phyloP scores from a whole-genome alignment of 2,113 vertebrate genomes.

The Manacus vitellinus region DNA sequence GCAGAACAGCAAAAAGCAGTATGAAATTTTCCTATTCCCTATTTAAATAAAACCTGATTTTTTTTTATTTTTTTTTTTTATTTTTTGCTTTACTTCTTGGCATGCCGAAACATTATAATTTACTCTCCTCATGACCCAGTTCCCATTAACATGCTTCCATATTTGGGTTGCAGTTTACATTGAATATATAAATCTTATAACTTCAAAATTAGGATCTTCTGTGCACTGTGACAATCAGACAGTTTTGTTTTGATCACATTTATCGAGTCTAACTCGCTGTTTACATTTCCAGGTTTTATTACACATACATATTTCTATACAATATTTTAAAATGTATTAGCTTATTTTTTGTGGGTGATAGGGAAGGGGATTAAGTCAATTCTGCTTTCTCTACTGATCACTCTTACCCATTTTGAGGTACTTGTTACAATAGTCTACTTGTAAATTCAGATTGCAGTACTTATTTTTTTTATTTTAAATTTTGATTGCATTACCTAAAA shows the following conservation, averaged over 20 bases:
- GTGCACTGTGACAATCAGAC: not conserved
- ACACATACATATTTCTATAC: no score
- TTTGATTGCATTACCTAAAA: not conserved
- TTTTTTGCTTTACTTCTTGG: not conserved
- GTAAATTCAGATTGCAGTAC: not conserved
- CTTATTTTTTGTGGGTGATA: not conserved
- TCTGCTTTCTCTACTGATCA: not conserved
- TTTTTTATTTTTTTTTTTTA: fast-evolving
- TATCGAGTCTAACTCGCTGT: not conserved
- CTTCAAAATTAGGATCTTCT: not conserved
- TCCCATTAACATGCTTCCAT: not conserved
- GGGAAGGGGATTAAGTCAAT: fast-evolving
- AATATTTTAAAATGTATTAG: not conserved
- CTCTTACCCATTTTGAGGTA: not conserved
- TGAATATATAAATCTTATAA: not conserved
- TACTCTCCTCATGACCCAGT: not conserved
- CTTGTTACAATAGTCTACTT: not conserved
- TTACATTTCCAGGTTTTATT: not conserved
- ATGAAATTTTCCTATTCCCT: not conserved
- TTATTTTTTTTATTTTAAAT: not conserved
- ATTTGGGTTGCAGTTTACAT: not conserved
- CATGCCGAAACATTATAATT: not conserved
- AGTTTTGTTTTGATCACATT: not conserved
- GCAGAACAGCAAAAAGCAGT: not conserved
- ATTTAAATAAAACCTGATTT: not conserved